phyloP scores from a whole-genome alignment of 2,888 invertebrate species.

The Cheilosia grossa region DNA sequence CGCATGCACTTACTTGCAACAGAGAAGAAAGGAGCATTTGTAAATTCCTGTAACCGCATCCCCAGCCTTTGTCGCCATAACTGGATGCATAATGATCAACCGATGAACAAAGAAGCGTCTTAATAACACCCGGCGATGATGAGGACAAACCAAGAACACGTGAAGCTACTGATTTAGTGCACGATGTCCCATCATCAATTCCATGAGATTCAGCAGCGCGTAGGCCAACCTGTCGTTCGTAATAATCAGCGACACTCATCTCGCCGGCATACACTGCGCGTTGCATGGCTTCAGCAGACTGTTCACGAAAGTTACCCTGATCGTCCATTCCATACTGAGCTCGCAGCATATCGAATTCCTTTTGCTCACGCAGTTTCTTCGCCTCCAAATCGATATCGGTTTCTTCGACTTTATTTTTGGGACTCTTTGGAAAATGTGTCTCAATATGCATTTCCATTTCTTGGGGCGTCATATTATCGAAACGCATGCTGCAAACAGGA shows the following conservation, averaged over 20 bases:
- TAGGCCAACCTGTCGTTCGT: conserved; percentile 91
- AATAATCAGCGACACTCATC: conserved; percentile 93
- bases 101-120: conserved; percentile 90
- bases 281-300: conserved; percentile 90
- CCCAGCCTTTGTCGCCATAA: conserved; percentile 96
- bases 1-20: conserved; percentile 81
- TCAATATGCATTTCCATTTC: conserved; percentile 91
- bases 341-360: conserved; percentile 91
- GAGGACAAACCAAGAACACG: conserved; percentile 77
- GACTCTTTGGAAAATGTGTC: conserved; percentile 87
- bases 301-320: conserved; percentile 90
- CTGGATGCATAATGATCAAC: conserved; percentile 94
- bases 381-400: conserved; percentile 86
- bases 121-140: conserved; percentile 83
- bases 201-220: conserved; percentile 90
- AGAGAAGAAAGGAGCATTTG: conserved; percentile 96
- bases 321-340: conserved; percentile 96
- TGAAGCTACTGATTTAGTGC: conserved; percentile 86
- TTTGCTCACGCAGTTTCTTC: conserved; percentile 89
- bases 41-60: conserved; percentile 95
- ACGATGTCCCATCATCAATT: conserved; percentile 91
- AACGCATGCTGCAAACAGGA: conserved; percentile 83
- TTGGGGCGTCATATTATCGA: conserved; percentile 81
- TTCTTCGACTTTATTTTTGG: conserved; percentile 76
- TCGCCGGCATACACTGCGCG: conserved; percentile 93